Evolutionary conservation across 2,797 vertebrate species (phyloP).

Genomic region (Pipistrellus nathusii): DNA sequence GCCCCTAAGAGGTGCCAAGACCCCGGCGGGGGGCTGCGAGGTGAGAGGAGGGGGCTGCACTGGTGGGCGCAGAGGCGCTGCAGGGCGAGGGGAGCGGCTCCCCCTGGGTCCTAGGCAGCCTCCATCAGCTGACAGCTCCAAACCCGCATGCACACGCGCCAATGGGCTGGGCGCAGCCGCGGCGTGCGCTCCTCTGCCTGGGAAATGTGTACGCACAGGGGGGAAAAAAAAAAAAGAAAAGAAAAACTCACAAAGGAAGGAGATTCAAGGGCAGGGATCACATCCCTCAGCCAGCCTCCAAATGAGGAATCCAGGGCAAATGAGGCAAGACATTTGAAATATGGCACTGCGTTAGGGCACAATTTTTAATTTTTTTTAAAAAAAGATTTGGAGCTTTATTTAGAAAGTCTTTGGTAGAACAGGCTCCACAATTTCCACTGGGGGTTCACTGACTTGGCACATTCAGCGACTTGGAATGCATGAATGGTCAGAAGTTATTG

Average conservation of each 20-base stretch:
- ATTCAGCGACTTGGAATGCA: neutral
- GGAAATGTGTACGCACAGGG: conserved; percentile 48
- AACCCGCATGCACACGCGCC: neutral
- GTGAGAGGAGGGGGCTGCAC: neutral
- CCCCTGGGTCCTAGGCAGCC: conserved; percentile 67
- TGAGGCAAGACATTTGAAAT: neutral
- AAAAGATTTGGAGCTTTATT: conserved; percentile 32
- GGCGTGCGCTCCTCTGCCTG: conserved; percentile 41
- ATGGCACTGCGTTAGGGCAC: neutral
- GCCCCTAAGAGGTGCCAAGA: neutral
- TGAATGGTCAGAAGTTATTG: neutral
- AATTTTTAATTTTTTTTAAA: neutral
- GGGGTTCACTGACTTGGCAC: neutral
- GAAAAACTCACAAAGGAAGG: conserved; percentile 78
- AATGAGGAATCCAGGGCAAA: neutral
- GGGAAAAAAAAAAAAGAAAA: too few species aligned
- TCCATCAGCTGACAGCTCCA: neutral
- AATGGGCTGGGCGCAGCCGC: conserved; percentile 42
- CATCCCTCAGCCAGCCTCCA: neutral
- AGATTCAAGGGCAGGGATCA: conserved; percentile 77
- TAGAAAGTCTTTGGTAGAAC: conserved; percentile 8
- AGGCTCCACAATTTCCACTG: conserved; percentile 33
- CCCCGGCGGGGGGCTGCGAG: neutral
- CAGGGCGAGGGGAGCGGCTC: neutral
- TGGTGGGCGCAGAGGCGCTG: neutral